phyloP scores from a whole-genome alignment of 2,797 vertebrate genomes.

The Pseudomugil gertrudae region DNA sequence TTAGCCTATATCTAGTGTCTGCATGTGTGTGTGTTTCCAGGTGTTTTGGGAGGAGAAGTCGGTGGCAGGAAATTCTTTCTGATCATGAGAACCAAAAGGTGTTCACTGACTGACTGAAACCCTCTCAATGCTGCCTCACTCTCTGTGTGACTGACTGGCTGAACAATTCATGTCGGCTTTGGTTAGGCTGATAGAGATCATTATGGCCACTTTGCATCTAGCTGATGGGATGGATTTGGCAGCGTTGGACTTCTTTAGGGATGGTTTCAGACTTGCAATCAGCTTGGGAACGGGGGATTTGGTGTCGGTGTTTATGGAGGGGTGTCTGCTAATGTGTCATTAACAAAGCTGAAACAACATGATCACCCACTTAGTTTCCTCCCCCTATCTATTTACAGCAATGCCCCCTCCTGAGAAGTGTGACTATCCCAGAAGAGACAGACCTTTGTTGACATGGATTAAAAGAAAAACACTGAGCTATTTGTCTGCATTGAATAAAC shows the following conservation, averaged over 20 bases:
- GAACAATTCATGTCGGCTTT: constrained; percentile 20
- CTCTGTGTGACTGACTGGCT: constrained; percentile 45
- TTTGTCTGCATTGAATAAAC: not conserved
- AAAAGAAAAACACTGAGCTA: not conserved
- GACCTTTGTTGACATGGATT: not conserved
- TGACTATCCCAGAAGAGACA: constrained; percentile 4
- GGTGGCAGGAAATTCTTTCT: constrained; percentile 65
- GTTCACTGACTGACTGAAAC: constrained; percentile 55
- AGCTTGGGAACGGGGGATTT: constrained; percentile 23
- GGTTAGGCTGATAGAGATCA: constrained; percentile 9
- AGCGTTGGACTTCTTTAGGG: constrained; percentile 29
- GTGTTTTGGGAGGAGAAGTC: constrained; percentile 63
- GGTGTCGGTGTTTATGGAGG: constrained; percentile 11
- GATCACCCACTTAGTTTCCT: constrained; percentile 72
- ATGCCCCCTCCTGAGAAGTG: constrained; percentile 18
- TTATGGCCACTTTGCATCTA: not conserved
- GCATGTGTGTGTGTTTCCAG: constrained; percentile 54
- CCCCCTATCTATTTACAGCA: constrained; percentile 49
- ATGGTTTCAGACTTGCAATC: constrained; percentile 62
- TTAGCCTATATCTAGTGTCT: constrained; percentile 16
- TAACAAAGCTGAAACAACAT: constrained; percentile 75
- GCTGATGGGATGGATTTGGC: constrained; percentile 26
- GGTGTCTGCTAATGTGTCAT: constrained; percentile 51
- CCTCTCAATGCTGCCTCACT: constrained; percentile 25
- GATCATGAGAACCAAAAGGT: constrained; percentile 70